Evolutionary conservation across 2,888 invertebrate genomes (phyloP).

Genomic region (Caenorhabditis wallacei): DNA sequence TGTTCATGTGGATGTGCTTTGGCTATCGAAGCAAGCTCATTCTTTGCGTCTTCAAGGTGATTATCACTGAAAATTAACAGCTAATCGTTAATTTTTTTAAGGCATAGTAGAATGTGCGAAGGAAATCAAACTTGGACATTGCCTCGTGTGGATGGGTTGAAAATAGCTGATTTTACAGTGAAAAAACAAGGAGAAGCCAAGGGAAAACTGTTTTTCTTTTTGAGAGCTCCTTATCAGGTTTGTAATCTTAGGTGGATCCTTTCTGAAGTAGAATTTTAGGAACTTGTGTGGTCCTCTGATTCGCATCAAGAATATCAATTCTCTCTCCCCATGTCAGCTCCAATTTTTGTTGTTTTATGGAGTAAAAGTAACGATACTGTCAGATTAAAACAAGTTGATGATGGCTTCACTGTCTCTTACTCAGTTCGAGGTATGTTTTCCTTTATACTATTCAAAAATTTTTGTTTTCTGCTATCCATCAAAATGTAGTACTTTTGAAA

Average conservation of each 20-base stretch:
- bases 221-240: slow-evolving; percentile 70
- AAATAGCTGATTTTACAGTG: slow-evolving; percentile 66
- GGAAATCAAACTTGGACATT: slow-evolving; percentile 72
- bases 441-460: background rate
- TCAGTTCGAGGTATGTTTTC: slow-evolving; percentile 60
- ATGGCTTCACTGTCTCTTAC: slow-evolving; percentile 71
- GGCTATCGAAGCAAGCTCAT: slow-evolving; percentile 67
- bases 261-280: too few relatives aligned
- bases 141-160: slow-evolving; percentile 39
- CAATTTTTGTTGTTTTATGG: slow-evolving; percentile 70
- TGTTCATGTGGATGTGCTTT: slow-evolving; percentile 77
- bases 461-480: slow-evolving; percentile 28
- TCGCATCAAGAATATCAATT: slow-evolving; percentile 71
- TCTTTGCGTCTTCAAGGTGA: slow-evolving; percentile 72
- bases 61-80: background rate
- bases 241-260: too few relatives aligned
- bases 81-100: slow-evolving; percentile 16
- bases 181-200: slow-evolving; percentile 64
- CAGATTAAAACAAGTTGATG: slow-evolving; percentile 45
- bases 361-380: slow-evolving; percentile 62
- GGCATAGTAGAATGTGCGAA: slow-evolving; percentile 57
- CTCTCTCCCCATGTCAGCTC: slow-evolving; percentile 64
- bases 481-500: background rate
- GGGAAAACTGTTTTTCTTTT: slow-evolving; percentile 71
- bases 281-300: slow-evolving; percentile 73